Conservation (phyloP, 37 sponge, comb jelly and placozoan genomes). For the Aplysina aerophoba region DNA sequence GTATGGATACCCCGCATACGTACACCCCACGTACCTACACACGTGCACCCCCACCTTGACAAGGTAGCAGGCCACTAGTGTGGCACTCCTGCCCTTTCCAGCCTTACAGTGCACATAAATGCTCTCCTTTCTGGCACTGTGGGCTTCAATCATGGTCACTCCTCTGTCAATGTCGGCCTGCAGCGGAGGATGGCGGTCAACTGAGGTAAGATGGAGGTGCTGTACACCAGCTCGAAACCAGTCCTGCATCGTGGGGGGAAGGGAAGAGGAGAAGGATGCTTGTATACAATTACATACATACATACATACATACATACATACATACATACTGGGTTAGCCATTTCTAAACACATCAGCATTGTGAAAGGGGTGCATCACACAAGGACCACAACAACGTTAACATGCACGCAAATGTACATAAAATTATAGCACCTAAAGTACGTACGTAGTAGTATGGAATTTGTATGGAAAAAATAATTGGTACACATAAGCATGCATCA, state of each 20-base stretch:
- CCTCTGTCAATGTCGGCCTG: slow-evolving; percentile 51
- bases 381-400: too few relatives aligned
- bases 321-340: too few relatives aligned
- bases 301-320: too few relatives aligned
- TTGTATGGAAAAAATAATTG: too few relatives aligned
- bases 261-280: too few relatives aligned
- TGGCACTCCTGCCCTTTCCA: slow-evolving; percentile 89
- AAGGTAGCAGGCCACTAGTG: slow-evolving; percentile 80
- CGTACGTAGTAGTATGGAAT: too few relatives aligned
- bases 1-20: not conserved
- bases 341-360: too few relatives aligned
- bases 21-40: not conserved
- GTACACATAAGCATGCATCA: too few relatives aligned
- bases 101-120: slow-evolving; percentile 96
- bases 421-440: too few relatives aligned
- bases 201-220: slow-evolving; percentile 53
- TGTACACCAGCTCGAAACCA: slow-evolving; percentile 76
- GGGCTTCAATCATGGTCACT: slow-evolving; percentile 57
- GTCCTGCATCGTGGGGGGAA: slow-evolving; percentile 49
- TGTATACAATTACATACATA: too few relatives aligned
- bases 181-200: slow-evolving; percentile 77
- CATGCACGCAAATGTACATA: too few relatives aligned
- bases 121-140: slow-evolving; percentile 34
- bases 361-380: too few relatives aligned
- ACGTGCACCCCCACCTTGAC: slow-evolving; percentile 54